These are phyloP conservation scores for Fragum whitleyi DNA, from an alignment of 2,888 invertebrate species.

Conservation along the genomic window DNA sequence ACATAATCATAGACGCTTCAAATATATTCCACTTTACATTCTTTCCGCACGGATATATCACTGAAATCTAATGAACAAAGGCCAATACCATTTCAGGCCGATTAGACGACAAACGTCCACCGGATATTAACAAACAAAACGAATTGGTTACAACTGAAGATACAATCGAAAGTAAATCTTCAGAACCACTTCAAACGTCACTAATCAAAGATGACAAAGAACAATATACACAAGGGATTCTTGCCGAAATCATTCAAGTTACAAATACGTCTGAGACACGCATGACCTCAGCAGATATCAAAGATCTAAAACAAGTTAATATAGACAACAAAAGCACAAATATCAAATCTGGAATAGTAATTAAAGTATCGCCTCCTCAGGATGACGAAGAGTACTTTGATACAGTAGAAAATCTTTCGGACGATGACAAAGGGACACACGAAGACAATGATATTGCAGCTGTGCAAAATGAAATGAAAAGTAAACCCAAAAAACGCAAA, in stretches of 20 bases:
- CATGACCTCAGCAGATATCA: no score
- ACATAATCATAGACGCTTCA: background rate
- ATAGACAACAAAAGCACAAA: no score
- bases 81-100: conserved; percentile 15
- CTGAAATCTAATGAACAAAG: background rate
- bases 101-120: background rate
- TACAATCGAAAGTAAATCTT: background rate
- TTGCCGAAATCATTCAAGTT: background rate
- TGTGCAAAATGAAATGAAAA: background rate
- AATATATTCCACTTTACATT: background rate
- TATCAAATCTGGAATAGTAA: background rate
- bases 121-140: background rate
- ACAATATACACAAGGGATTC: background rate
- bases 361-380: background rate
- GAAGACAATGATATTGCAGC: background rate
- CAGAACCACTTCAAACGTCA: background rate
- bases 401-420: background rate
- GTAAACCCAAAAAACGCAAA: conserved; percentile 19
- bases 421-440: background rate
- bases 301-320: no score
- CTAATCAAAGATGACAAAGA: background rate
- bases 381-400: conserved; percentile 4
- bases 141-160: background rate
- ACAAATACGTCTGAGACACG: no score
- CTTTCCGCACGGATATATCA: background rate